phyloP scores from a whole-genome alignment of 2,797 vertebrate species.

The Menidia menidia region DNA sequence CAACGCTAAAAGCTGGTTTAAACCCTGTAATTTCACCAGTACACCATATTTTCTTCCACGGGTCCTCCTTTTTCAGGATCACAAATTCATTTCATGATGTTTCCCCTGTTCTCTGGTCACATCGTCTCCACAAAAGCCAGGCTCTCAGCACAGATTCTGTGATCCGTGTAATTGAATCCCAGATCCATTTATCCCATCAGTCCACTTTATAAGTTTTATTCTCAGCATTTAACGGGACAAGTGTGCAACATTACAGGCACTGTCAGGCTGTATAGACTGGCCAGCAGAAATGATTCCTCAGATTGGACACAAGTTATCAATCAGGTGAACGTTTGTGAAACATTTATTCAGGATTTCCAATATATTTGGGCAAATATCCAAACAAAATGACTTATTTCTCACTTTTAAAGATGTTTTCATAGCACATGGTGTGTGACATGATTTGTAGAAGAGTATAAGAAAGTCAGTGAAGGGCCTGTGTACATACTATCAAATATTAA shows the following conservation, averaged over 20 bases:
- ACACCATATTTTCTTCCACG: neutral
- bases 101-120: neutral
- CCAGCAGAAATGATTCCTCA: neutral
- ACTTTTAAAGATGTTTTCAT: too few species aligned
- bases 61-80: neutral
- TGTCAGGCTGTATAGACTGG: neutral
- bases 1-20: neutral
- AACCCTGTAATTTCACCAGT: neutral
- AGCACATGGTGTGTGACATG: too few species aligned
- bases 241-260: neutral
- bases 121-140: conserved; percentile 1
- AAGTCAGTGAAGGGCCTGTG: too few species aligned
- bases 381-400: too few species aligned
- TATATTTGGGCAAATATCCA: too few species aligned
- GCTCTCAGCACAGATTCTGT: conserved; percentile 1
- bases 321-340: too few species aligned
- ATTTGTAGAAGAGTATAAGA: too few species aligned
- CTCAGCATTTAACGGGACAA: conserved; percentile 2
- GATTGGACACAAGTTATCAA: too few species aligned
- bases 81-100: conserved; percentile 3
- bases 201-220: conserved; percentile 7
- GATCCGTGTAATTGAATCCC: conserved; percentile 22
- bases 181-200: conserved; percentile 4
- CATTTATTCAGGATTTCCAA: too few species aligned
- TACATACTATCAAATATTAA: too few species aligned